Percentiles rank a stretch among this genome's conserved stretches.
phyloP scores from a whole-genome alignment of 2,113 vertebrate species.

The Nycticorax nycticorax region DNA sequence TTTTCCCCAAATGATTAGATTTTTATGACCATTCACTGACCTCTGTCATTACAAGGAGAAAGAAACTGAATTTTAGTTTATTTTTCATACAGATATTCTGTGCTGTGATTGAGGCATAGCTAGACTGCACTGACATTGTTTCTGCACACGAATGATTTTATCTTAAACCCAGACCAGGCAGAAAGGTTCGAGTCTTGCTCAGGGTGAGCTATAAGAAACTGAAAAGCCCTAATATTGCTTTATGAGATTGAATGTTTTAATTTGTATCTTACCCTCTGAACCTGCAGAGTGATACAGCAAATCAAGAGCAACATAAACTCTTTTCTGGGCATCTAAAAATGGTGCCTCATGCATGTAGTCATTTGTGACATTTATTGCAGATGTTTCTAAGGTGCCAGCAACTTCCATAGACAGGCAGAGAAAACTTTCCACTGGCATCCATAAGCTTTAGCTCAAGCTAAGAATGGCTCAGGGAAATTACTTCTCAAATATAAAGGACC shows the following conservation, averaged over 20 bases:
- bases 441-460: not conserved
- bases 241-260: not conserved
- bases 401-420: not conserved
- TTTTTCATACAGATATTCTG: not conserved
- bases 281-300: not conserved
- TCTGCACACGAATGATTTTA: not conserved
- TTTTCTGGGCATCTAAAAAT: not conserved
- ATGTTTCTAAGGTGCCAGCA: not conserved
- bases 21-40: not conserved
- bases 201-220: not conserved
- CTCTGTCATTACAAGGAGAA: not conserved
- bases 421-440: conserved; percentile 31
- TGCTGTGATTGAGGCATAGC: not conserved
- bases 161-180: not conserved
- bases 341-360: not conserved
- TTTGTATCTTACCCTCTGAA: not conserved
- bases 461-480: not conserved
- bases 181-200: not conserved
- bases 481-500: not conserved
- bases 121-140: not conserved
- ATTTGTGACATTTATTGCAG: not conserved
- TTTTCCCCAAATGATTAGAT: not conserved
- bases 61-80: not conserved
- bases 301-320: not conserved
- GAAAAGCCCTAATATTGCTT: not conserved